Evolutionary conservation across 1,140 invertebrate genomes (phyloP), one percentile per base, ranked within the genome.

Genomic region (Orius laevigatus): DNA sequence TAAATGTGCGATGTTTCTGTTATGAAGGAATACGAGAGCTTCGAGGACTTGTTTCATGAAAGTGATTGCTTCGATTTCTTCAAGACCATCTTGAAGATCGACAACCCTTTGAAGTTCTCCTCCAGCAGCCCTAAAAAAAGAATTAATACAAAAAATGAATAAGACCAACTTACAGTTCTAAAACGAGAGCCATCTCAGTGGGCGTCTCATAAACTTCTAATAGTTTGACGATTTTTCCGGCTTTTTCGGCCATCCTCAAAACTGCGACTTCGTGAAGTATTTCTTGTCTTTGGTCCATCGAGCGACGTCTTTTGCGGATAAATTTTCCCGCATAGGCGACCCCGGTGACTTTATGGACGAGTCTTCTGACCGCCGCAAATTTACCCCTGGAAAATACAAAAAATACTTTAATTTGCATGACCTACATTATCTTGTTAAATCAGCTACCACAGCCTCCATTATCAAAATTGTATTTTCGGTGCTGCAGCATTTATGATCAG

Each of bases 291-390:
- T 84, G 76, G 65, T 88, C 84, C 55, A 78, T 75, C 19, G 79
- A 81, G 53, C 84, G 76, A 59, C 90, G 75, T 54, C 89, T 70
- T 66, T 94, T 91, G 62, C 84, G 78, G 54, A 97, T 85, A 68
- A 89, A 93, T 70, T 98, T 98, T 51, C 91, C 93, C 1, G 93
- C 93, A 71, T 87, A 97, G 62, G 87, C 79, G 55, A 76, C 72
- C 19, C 85, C 83, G 6, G 83, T 86, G 51, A 78, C 74, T 63
- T 80, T 77, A 65, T 94, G 83, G 10, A 75, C 74, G 56, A 89
- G 88, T 65, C 84, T 78, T 55, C 85, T 78, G 41, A 97, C 92
- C 48, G 89, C 81, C 14, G 92, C 92, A 68, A 95, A 98, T 71
- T 97, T 94, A 18, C 93, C 93, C 63, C 91, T 95, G 74, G 2